A percentile compares a stretch with the other conserved stretches of the same genome.
Conservation (phyloP, 2,797 vertebrate species). For the Brachyrhaphis roseni region DNA sequence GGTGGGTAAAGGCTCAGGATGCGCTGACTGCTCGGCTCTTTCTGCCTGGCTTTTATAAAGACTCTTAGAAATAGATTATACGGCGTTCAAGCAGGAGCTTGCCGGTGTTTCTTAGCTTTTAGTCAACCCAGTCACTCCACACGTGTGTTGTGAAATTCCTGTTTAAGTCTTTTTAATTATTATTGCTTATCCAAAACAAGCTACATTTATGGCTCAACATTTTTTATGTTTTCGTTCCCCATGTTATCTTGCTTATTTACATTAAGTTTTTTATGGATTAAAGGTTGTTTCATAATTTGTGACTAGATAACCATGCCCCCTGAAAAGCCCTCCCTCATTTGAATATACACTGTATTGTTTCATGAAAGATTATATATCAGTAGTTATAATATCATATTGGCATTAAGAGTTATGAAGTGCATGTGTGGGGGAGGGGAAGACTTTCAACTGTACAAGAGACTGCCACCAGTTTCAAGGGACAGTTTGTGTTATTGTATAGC, state of each 20-base stretch:
- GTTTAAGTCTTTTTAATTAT: slow-evolving; percentile 22
- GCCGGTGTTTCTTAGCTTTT: slow-evolving; percentile 54
- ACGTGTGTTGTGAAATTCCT: slow-evolving; percentile 70
- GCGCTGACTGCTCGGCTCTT: slow-evolving; percentile 16
- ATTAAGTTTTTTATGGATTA: slow-evolving; percentile 37
- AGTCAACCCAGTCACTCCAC: slow-evolving; percentile 63
- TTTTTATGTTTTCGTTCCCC: not conserved
- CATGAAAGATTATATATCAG: slow-evolving; percentile 22
- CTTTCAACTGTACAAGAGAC: slow-evolving; percentile 40
- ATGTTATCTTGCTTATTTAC: slow-evolving; percentile 17
- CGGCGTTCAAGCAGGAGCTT: slow-evolving; percentile 51
- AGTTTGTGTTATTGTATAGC: slow-evolving; percentile 4
- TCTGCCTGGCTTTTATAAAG: slow-evolving; percentile 22
- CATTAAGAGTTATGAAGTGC: slow-evolving; percentile 61
- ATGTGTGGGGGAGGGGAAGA: slow-evolving; percentile 67
- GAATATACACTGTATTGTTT: slow-evolving; percentile 17
- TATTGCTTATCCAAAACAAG: slow-evolving; percentile 8
- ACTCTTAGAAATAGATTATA: slow-evolving; percentile 50
- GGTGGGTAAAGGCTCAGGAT: not conserved
- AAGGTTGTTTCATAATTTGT: not conserved
- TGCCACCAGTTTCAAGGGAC: slow-evolving; percentile 8
- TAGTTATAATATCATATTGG: slow-evolving; percentile 47
- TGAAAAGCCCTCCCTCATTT: not conserved
- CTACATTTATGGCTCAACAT: slow-evolving; percentile 19
- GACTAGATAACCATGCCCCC: not conserved